Base-by-base conservation (phyloP, 37 sponge, comb jelly and placozoan species). In the Halichondria panicea region DNA sequence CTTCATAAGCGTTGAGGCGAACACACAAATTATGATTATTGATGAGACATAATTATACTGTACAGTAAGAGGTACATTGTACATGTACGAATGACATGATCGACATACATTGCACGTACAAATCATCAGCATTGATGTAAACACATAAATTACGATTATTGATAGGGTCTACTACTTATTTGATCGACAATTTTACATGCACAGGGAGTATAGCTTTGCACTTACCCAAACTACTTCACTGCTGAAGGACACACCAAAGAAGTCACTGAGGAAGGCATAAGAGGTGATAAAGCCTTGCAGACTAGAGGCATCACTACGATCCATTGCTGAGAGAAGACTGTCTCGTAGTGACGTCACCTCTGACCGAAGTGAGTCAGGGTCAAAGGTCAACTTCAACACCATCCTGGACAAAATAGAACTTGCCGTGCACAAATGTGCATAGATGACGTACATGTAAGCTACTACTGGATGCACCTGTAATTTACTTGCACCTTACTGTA, bases 261-360 rank as follows among this genome's bases (percentile, higher is more conserved):
- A 75, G 53, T 83, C 84, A 43, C 84, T 83, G 40, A 87, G 78
- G 59, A 91, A 91, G 63, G 75, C 92, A 36, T 91, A 91, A 4
- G 76, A 48, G 38, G 80, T 91, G 52, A 91, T 65, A 55, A 86
- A 91, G 35, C 92, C 88, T 0, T 74, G 46, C 13, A 86, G 42
- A 19, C 80, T 70, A 35, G 77, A 56, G n/a, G 71, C 62, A 42
- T 91, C 92, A 3, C 59, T 63, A 34, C 74, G 78, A 0, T 82
- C 79, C 92, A 91, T 87, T 19, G 65, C 70, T 25, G 78, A 54
- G 31, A 53, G 67, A 63, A 91, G 66, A 22, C 43, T 59, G 15
- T 73, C 70, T 5, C 77, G 58, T 15, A 82, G 74, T 11, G 3
- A 27, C 19, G 41, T 22, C 40, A 82, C 74, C 48, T 78, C 78